Conservation (phyloP, 2,797 vertebrate species). For the Gymnothorax reevesii region DNA sequence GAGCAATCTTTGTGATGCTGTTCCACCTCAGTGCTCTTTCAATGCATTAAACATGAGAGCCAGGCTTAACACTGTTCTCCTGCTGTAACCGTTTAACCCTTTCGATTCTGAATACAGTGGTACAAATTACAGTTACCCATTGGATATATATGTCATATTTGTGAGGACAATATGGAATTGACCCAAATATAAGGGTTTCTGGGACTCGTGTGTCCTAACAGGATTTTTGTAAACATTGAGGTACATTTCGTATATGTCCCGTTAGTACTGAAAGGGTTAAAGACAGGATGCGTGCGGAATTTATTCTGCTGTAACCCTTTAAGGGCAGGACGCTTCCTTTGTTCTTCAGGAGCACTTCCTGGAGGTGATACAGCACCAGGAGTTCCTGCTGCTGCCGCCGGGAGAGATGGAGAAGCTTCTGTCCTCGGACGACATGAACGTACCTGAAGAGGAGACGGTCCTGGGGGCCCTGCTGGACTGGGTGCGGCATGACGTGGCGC, state of each 20-base stretch:
- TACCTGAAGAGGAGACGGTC: slow-evolving; percentile 94
- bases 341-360: slow-evolving; percentile 88
- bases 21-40: not conserved
- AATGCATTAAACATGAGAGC: not conserved
- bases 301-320: not conserved
- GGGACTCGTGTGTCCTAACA: no score
- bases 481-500: slow-evolving; percentile 82
- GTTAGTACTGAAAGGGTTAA: no score
- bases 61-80: not conserved
- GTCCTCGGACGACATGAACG: slow-evolving; percentile 94
- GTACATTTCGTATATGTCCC: no score
- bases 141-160: no score
- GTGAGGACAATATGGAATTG: no score
- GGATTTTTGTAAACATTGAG: no score
- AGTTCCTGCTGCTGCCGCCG: slow-evolving; percentile 89
- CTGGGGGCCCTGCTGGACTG: slow-evolving; percentile 90
- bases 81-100: not conserved
- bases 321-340: not conserved
- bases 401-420: slow-evolving; percentile 91
- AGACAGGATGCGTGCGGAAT: no score
- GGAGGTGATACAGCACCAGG: slow-evolving; percentile 93
- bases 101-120: no score
- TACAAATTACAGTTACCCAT: no score
- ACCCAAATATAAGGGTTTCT: no score
- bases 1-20: not conserved